These are phyloP conservation scores for Schizotus pectinicornis DNA, from an alignment of 2,888 invertebrate species.

Conservation along the genomic window DNA sequence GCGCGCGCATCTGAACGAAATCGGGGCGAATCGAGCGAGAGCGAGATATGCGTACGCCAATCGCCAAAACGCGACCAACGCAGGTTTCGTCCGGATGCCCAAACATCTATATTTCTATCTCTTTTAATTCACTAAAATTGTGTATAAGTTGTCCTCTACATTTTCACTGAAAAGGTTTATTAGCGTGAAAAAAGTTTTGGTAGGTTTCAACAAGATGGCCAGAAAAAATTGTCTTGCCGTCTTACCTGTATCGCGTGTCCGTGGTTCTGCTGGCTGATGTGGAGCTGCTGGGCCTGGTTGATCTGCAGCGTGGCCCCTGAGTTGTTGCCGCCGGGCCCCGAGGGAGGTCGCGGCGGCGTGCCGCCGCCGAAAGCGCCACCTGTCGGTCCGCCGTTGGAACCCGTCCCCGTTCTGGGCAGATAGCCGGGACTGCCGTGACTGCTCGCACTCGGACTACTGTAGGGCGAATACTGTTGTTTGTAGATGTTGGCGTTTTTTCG, in stretches of 20 bases:
- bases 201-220: too few relatives aligned
- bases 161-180: too few relatives aligned
- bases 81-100: too few relatives aligned
- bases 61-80: too few relatives aligned
- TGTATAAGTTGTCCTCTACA: too few relatives aligned
- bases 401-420: slow-evolving; percentile 41
- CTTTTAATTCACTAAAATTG: too few relatives aligned
- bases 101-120: too few relatives aligned
- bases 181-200: too few relatives aligned
- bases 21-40: too few relatives aligned
- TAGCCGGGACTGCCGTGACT: slow-evolving; percentile 64
- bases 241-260: slow-evolving; percentile 79
- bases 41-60: too few relatives aligned
- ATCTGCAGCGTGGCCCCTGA: slow-evolving; percentile 73
- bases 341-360: slow-evolving; percentile 63
- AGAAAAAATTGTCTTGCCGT: too few relatives aligned
- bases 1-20: too few relatives aligned
- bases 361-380: slow-evolving; percentile 51
- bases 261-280: slow-evolving; percentile 78
- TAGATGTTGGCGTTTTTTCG: slow-evolving; percentile 54
- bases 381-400: slow-evolving; percentile 36
- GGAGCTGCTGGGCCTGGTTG: slow-evolving; percentile 87
- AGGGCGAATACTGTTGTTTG: slow-evolving; percentile 72
- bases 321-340: slow-evolving; percentile 55
- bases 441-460: slow-evolving; percentile 69